Evolutionary conservation across 2,113 vertebrate species (phyloP).

Genomic region (human (Homo sapiens)): GRCh38 chr16:76220001-76220500

Average conservation of each 20-base stretch:
- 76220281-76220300: not conserved
- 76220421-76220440: constrained; percentile 43
- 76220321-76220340: constrained; percentile 30
- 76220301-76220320: constrained; percentile 47
- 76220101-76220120: not conserved
- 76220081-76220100: not conserved
- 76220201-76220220: not conserved
- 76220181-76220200: not conserved
- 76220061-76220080: not conserved
- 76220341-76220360: constrained; percentile 56
- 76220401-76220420: constrained; percentile 39
- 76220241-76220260: constrained; percentile 27
- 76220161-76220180: not conserved
- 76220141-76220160: constrained; percentile 14
- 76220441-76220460: not conserved
- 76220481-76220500: constrained; percentile 38
- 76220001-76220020: not conserved
- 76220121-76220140: not conserved
- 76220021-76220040: not conserved
- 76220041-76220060: not conserved
- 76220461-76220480: constrained; percentile 42
- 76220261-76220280: not conserved
- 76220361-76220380: constrained; percentile 53
- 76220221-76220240: not conserved
- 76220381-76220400: constrained; percentile 19